Base-by-base conservation (phyloP, 2,888 invertebrate species). In the Hypomecis atomaria region DNA sequence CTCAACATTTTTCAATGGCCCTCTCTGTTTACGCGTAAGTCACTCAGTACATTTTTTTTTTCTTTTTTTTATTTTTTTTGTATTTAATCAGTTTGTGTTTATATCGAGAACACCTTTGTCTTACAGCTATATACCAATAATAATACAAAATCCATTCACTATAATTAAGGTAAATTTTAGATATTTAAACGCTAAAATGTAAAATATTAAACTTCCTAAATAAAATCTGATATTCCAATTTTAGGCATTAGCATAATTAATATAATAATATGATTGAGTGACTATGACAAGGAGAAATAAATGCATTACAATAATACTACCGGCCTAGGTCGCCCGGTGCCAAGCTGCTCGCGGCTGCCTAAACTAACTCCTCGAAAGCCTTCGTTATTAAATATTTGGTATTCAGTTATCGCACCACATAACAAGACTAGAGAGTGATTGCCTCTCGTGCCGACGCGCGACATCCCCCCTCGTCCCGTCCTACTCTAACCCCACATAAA, bases 151-250 rank as follows among this genome's bases (percentile, higher is more conserved):
- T 92, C 90, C 90, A 88, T 92, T 90, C 80, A 89, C 90, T 92
- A 92, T 90, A 92, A 90, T 92, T 91, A 92, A 90, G 92, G 91
- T 92, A 92, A 92, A 92, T 92, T 92, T 92, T 92, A 91, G 91
- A 90, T 91, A 91, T 90, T 92, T 92, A 91, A 91, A 89, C 88
- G 89, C 92, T 92, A 92, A 90, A 91, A 92, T 92, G 92, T 92
- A 92, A 91, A 92, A 91, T 92, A 92, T 91, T 89, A 92, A 88
- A 91, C 91, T 87, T 92, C 91, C 91, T 92, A 92, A 92, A 92
- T 92, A 92, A 92, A 92, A 91, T 92, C 92, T 92, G 92, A 92
- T 92, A 92, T 92, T 90, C 91, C 71, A 92, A 91, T 90, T 90
- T 89, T 92, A 92, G 92, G 91, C 92, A 86, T 92, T 91, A 91